Evolutionary conservation across 2,888 invertebrate species (phyloP).

Genomic region (Tipula confusa): DNA sequence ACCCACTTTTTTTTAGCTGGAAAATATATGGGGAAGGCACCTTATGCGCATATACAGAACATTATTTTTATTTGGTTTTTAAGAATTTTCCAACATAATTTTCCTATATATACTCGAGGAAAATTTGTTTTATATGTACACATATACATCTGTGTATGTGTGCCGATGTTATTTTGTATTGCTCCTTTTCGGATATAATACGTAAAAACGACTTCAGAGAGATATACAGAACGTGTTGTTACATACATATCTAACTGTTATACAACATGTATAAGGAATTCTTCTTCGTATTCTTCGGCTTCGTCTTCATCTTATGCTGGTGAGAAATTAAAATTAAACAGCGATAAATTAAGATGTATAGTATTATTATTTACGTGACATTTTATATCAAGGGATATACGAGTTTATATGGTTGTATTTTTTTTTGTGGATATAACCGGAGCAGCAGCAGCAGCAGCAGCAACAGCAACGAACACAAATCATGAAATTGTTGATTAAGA

Average conservation of each 20-base stretch:
- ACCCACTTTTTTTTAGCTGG: neutral
- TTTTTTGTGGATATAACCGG: neutral
- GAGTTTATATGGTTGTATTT: neutral
- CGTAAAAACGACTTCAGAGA: neutral
- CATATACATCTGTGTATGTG: too few relatives aligned
- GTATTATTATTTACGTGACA: slow-evolving; percentile 25
- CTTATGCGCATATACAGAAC: neutral
- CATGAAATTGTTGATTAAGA: slow-evolving; percentile 25
- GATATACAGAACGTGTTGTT: neutral
- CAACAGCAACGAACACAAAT: slow-evolving; percentile 20
- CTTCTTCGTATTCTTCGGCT: neutral
- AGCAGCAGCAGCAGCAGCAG: neutral
- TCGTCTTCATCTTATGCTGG: neutral
- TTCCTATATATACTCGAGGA: neutral
- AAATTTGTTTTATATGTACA: too few relatives aligned
- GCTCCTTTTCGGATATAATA: slow-evolving; percentile 3
- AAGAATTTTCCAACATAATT: neutral
- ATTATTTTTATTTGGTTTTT: neutral
- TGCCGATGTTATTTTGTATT: neutral
- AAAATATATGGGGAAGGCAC: neutral
- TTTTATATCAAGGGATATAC: slow-evolving; percentile 25
- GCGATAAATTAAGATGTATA: slow-evolving; percentile 25
- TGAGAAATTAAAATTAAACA: slow-evolving; percentile 25
- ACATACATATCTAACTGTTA: neutral
- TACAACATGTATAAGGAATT: neutral